A percentile compares a stretch with the other conserved stretches of the same genome.
Evolutionary conservation across 1,140 invertebrate genomes (phyloP).

Genomic region (Panagrolaimus sp.): DNA sequence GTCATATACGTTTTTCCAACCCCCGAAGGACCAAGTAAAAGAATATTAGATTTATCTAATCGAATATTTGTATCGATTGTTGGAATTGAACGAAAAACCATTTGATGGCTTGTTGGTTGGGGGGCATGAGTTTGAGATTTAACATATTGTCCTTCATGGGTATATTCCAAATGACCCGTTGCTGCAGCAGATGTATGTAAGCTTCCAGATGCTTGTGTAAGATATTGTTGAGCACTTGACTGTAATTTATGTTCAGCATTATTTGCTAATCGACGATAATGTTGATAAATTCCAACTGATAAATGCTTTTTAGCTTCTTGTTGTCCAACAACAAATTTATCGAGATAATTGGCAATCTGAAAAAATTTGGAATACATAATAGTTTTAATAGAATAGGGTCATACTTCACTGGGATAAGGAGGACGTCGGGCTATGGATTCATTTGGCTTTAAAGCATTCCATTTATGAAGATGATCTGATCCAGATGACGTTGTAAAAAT

Average conservation of each 20-base stretch:
- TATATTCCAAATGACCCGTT: background rate
- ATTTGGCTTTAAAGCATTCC: slow-evolving; percentile 22
- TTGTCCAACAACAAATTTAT: slow-evolving; percentile 93
- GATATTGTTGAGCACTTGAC: background rate
- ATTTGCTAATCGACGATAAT: slow-evolving; percentile 65
- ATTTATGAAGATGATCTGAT: slow-evolving; percentile 19
- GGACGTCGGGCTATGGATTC: slow-evolving; percentile 22
- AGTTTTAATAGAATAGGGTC: background rate
- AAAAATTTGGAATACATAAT: slow-evolving; percentile 39
- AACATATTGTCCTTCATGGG: background rate
- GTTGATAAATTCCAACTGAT: slow-evolving; percentile 95
- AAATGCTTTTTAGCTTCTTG: slow-evolving; percentile 94
- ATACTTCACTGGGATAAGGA: slow-evolving; percentile 30
- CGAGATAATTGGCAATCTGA: slow-evolving; percentile 89
- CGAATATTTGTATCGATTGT: slow-evolving; percentile 69
- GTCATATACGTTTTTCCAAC: slow-evolving; percentile 92
- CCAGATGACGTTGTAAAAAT: slow-evolving; percentile 21
- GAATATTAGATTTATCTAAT: slow-evolving; percentile 93
- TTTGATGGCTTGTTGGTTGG: slow-evolving; percentile 11
- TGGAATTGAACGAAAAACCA: slow-evolving; percentile 35
- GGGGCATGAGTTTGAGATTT: slow-evolving; percentile 1
- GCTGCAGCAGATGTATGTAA: background rate
- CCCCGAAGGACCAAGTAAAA: slow-evolving; percentile 90
- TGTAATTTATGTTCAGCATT: slow-evolving; percentile 68
- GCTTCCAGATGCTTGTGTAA: background rate